Percentiles rank a stretch among this genome's conserved stretches.
phyloP scores from a whole-genome alignment of 2,888 invertebrate species.

The Pristionchus fissidentatus region DNA sequence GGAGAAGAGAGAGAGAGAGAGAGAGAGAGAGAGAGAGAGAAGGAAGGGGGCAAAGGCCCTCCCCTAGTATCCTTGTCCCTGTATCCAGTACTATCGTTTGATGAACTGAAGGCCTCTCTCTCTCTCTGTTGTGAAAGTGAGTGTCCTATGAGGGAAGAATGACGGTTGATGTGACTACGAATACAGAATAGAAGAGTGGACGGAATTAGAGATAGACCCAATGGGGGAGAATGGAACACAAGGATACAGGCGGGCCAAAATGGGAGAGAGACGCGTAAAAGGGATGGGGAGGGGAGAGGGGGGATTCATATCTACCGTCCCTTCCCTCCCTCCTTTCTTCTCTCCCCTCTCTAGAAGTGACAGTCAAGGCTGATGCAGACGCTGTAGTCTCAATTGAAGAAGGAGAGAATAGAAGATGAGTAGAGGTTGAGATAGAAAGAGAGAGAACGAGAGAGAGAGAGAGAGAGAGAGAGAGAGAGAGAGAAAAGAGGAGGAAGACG shows the following conservation, averaged over 20 bases:
- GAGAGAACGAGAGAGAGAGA: slow-evolving; percentile 16
- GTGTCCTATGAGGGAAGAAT: too few species aligned
- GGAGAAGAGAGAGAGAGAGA: slow-evolving; percentile 33
- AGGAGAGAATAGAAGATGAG: slow-evolving; percentile 39
- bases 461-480: not conserved
- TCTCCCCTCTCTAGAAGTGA: slow-evolving; percentile 25
- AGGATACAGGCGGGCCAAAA: not conserved
- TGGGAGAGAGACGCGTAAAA: not conserved
- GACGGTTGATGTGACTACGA: not conserved
- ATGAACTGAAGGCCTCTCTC: too few species aligned
- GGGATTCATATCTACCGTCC: slow-evolving; percentile 6
- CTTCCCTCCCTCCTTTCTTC: not conserved
- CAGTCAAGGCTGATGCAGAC: slow-evolving; percentile 26
- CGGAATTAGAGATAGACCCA: too few species aligned
- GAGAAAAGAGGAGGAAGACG: not conserved
- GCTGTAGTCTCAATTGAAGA: slow-evolving; percentile 27
- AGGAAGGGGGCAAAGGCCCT: not conserved
- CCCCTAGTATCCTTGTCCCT: too few species aligned
- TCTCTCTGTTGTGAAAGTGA: not conserved
- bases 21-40: slow-evolving; percentile 35
- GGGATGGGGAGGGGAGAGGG: not conserved
- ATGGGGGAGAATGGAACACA: too few species aligned
- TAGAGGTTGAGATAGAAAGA: slow-evolving; percentile 33
- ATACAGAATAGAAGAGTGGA: too few species aligned
- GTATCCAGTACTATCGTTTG: too few species aligned